These are phyloP conservation scores for Nephrotoma guestfalica DNA, from an alignment of 2,888 invertebrate species.

Conservation along the genomic window DNA sequence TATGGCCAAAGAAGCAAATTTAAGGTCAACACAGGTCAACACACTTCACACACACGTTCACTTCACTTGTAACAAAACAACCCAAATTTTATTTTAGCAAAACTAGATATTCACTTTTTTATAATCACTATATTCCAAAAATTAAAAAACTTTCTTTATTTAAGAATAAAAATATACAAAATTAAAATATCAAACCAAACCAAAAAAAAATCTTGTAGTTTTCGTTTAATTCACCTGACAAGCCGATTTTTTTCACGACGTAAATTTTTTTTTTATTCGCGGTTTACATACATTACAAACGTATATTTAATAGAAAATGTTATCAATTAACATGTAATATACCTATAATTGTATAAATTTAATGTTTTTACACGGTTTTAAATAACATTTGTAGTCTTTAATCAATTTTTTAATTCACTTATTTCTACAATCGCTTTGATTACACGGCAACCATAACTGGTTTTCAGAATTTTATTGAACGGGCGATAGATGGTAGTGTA, in stretches of 20 bases:
- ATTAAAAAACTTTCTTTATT: not conserved
- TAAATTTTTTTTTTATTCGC: not conserved
- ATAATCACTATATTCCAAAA: not conserved
- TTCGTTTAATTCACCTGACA: not conserved
- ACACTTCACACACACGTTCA: not conserved
- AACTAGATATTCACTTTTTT: not conserved
- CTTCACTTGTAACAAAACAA: conserved; percentile 1
- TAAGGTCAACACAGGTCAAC: conserved; percentile 4
- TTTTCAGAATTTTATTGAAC: not conserved
- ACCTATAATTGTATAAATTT: not conserved
- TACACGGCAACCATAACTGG: not conserved
- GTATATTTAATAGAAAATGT: not conserved
- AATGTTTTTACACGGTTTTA: not conserved
- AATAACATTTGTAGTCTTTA: not conserved
- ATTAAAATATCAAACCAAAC: not conserved
- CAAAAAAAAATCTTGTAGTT: not conserved
- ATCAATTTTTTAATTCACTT: not conserved
- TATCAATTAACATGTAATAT: not conserved
- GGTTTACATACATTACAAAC: not conserved
- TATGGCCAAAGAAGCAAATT: not conserved
- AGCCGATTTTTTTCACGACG: not conserved
- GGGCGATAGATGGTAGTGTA: not conserved
- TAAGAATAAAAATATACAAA: not conserved
- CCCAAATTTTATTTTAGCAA: not conserved
- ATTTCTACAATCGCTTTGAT: not conserved